Evolutionary conservation across 2,113 vertebrate species (phyloP), one percentile per base, ranked within the genome.

Genomic region (Furnarius figulus): DNA sequence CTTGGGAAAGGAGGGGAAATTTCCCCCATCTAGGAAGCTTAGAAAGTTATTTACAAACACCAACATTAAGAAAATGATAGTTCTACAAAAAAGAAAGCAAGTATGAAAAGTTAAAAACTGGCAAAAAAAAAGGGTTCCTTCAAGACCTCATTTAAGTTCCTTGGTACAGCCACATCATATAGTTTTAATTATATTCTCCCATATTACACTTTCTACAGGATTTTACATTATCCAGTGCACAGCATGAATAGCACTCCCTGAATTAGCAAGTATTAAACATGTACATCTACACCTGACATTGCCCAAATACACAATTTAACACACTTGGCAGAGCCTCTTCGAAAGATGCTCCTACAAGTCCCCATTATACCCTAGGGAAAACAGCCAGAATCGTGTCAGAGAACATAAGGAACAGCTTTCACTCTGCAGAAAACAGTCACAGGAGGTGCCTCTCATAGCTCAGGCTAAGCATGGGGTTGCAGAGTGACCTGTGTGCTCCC

Each of bases 161-260:
- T 88, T 73, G 68, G 42, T 80, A 59, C 82, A 85, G 83, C 63
- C 75, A 88, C 85, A 88, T 89, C 11, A 1, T 76, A 56, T 44
- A 93, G 28, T 58, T 95, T 83, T 91, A 91, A 91, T 94, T 94
- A 65, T 82, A 28, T 83, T 79, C 44, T 80, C 67, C 82, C 67
- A 83, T 75, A 62, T 79, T 88, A 76, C 75, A 83, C 55, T 95
- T 90, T 92, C 87, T 92, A 62, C 37, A 79, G 74, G 75, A 79
- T 88, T 88, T 96, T 91, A 68, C 49, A 50, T 95, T 93, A 93
- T 46, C 62, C 53, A 70, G 56, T 53, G 70, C 95, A 85, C 89
- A 91, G 74, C 76, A 72, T 71, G 87, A 89, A 77, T 39, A 78
- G 80, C 4, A 1, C 31, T 85, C 39, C 55, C 71, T 82, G 94